Evolutionary conservation across 1,140 invertebrate species (phyloP).

Genomic region (Medauroidea extradentata): DNA sequence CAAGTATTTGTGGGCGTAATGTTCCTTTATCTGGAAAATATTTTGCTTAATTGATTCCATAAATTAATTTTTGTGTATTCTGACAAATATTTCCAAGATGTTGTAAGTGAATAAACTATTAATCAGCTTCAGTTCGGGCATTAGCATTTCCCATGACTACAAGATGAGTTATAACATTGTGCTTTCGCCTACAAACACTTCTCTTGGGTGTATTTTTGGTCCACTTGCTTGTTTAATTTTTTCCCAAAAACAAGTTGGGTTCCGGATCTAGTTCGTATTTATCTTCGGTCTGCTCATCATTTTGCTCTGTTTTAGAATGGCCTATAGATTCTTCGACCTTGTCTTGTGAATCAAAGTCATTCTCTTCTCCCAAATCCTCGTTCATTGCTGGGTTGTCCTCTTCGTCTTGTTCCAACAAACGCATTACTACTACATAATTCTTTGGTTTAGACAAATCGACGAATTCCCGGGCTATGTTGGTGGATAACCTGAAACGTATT

Average conservation of each 20-base stretch:
- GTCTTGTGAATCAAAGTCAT: neutral
- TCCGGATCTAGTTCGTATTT: neutral
- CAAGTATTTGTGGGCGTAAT: conserved; percentile 31
- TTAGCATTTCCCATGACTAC: neutral
- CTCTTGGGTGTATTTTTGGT: neutral
- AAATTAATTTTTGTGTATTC: neutral
- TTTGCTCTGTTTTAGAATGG: neutral
- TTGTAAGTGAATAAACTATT: neutral
- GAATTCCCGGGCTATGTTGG: neutral
- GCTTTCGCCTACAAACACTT: neutral
- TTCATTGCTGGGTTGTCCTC: neutral
- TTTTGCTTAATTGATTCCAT: neutral
- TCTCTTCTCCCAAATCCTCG: neutral
- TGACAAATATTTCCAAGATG: neutral
- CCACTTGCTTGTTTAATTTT: neutral
- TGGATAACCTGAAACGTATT: neutral
- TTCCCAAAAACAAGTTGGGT: neutral
- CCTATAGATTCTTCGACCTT: neutral
- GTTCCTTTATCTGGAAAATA: conserved; percentile 5
- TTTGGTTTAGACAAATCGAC: neutral
- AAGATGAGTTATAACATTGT: neutral
- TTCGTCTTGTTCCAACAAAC: neutral
- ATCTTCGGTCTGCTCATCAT: neutral
- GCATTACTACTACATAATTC: neutral
- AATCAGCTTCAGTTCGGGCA: neutral